phyloP scores from a whole-genome alignment of 2,888 invertebrate species.

The Subacronicta megacephala region DNA sequence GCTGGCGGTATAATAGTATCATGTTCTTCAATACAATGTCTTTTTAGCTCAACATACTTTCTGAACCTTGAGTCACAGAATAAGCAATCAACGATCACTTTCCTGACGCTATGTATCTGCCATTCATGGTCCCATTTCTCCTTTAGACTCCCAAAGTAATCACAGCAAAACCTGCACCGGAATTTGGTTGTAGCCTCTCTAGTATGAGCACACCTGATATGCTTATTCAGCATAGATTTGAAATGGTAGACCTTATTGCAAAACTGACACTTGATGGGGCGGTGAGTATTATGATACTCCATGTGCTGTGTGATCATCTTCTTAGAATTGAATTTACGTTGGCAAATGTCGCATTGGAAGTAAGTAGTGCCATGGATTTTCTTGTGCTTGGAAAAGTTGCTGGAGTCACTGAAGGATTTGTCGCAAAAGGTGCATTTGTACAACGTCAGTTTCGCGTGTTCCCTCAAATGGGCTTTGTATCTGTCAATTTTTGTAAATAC shows the following conservation, averaged over 20 bases:
- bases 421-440: constrained; percentile 86
- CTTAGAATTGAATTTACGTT: constrained; percentile 85
- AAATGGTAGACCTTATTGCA: constrained; percentile 81
- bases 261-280: constrained; percentile 71
- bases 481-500: constrained; percentile 79
- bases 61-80: constrained; percentile 79
- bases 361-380: constrained; percentile 81
- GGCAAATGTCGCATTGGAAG: constrained; percentile 84
- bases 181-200: constrained; percentile 64
- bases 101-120: constrained; percentile 80
- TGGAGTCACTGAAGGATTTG: constrained; percentile 86
- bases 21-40: constrained; percentile 73
- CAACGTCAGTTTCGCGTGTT: constrained; percentile 83
- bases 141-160: constrained; percentile 73
- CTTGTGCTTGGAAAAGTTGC: constrained; percentile 87
- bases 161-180: constrained; percentile 76
- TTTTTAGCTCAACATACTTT: constrained; percentile 80
- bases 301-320: constrained; percentile 83
- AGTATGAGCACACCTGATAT: constrained; percentile 75
- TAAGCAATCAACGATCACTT: constrained; percentile 79
- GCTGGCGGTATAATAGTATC: constrained; percentile 72
- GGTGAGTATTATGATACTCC: constrained; percentile 79
- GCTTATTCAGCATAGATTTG: constrained; percentile 83
- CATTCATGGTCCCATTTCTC: constrained; percentile 88
- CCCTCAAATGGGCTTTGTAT: constrained; percentile 84